Evolutionary conservation across 2,888 invertebrate genomes (phyloP), one percentile per base, ranked within the genome.

Genomic region (Orthonychiurus folsomi): DNA sequence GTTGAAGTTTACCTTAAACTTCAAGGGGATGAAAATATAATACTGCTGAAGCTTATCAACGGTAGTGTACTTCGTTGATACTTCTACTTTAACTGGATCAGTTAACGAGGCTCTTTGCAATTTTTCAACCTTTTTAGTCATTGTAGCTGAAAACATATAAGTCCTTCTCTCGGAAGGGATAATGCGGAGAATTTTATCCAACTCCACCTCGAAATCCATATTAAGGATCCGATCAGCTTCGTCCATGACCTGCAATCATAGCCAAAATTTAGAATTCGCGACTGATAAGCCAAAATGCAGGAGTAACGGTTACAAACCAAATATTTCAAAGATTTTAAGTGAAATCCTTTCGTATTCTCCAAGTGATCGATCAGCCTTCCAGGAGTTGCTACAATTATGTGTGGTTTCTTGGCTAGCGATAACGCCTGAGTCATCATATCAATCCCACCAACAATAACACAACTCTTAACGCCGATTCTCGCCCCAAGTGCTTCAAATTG

Each of bases 151-250:
- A 80, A 96, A 99, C 18, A 99, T 80, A 74, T 88, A 91, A 0
- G 99, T 99, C 65, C 85, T 82, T 2, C 99, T 83, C 73, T 97
- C 94, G 27, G 88, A 83, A 0, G 99, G 97, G 61, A 99, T 87
- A 0, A 86, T 89, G 75, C 87, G 87, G 1, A 99, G 79, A 62
- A 99, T 96, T 79, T 96, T 96, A 77, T 96, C 93, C 0, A 96
- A 87, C 80, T 99, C 99, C 15, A 89, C 87, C 80, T 97, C 97
- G 76, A 99, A 99, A 76, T 99, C 99, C 94, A 96, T 93, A 77
- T 97, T 97, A 2, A 99, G 81, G 72, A 99, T 99, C 69, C 97
- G 84, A 79, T 99, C 99, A 0, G 99, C 99, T 83, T 99, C 99
- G 74, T 99, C 99, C 94, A 99, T 94, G 0, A 97, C 89, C 84